Evolutionary conservation across 2,888 invertebrate species (phyloP).

Genomic region (Plusia festucae): DNA sequence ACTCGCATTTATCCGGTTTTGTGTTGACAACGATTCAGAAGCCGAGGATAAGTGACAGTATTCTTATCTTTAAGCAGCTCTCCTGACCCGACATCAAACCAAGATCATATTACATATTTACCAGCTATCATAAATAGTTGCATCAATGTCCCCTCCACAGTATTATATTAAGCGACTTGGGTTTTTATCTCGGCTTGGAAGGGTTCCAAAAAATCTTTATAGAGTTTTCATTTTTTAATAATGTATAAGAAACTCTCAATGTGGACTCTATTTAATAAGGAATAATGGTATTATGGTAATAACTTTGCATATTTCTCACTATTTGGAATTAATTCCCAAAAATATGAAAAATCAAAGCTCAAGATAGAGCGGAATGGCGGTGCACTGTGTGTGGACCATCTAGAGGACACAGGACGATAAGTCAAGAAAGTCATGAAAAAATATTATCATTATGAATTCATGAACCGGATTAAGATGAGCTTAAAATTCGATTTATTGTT

Average conservation of each 20-base stretch:
- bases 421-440: too few species aligned
- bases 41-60: too few species aligned
- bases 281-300: neutral
- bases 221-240: conserved; percentile 63
- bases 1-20: too few species aligned
- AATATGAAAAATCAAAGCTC: too few species aligned
- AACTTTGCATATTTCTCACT: too few species aligned
- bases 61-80: neutral
- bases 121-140: conserved; percentile 57
- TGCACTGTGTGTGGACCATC: too few species aligned
- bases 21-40: too few species aligned
- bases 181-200: conserved; percentile 61
- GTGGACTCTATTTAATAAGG: neutral
- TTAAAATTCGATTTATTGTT: conserved; percentile 42
- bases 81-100: neutral
- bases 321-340: too few species aligned
- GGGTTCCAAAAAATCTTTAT: conserved; percentile 67
- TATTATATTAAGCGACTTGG: conserved; percentile 55
- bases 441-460: neutral
- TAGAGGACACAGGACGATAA: too few species aligned
- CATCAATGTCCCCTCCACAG: conserved; percentile 55
- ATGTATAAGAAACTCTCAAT: conserved; percentile 22
- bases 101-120: conserved; percentile 35
- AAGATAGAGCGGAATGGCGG: too few species aligned
- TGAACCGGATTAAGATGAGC: conserved; percentile 17